Conservation (phyloP, 2,797 vertebrate species). For the Botia almorhae region DNA sequence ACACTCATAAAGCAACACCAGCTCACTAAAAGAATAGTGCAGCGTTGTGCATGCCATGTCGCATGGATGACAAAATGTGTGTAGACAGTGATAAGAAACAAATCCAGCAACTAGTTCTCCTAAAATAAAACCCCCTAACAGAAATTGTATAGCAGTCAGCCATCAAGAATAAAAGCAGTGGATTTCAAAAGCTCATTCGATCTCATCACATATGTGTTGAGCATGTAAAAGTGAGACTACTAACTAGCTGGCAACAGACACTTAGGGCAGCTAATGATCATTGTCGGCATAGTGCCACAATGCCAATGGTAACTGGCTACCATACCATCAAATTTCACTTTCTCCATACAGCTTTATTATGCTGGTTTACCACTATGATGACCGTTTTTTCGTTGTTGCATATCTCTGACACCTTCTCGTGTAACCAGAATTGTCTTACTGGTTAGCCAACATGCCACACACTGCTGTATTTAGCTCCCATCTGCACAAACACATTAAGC, state of each 20-base stretch:
- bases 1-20: no score
- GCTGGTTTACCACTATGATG: slow-evolving; percentile 20
- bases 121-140: neutral
- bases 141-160: neutral
- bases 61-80: no score
- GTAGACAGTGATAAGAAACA: no score
- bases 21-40: no score
- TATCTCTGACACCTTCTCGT: slow-evolving; percentile 28
- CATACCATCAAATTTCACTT: neutral
- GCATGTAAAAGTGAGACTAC: neutral
- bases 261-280: slow-evolving; percentile 14
- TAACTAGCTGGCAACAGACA: slow-evolving; percentile 11
- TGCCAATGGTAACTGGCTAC: neutral
- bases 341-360: neutral
- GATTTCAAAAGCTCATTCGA: neutral
- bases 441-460: slow-evolving; percentile 11
- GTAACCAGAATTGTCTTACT: slow-evolving; percentile 10
- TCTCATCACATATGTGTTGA: neutral
- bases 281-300: neutral
- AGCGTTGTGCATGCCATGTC: no score
- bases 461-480: slow-evolving; percentile 36
- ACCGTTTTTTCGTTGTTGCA: neutral
- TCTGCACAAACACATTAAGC: slow-evolving; percentile 38
- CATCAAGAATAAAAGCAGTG: neutral
- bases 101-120: no score